Percentiles rank a stretch among this genome's conserved stretches.
These are phyloP conservation scores for Drosophila planitibia DNA, from an alignment of 2,888 invertebrate species.

Conservation along the genomic window DNA sequence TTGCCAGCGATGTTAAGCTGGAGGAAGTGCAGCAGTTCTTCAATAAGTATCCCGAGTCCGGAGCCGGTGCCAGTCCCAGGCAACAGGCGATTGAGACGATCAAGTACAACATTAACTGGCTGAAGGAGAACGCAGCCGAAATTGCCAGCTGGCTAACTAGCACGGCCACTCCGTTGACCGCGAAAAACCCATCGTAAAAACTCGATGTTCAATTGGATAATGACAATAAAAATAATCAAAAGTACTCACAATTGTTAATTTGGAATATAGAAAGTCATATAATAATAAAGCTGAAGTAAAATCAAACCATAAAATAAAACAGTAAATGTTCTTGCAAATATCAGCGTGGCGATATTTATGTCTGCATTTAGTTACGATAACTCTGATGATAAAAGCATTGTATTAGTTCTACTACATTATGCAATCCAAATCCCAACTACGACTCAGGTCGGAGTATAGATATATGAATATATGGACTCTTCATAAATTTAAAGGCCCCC, in stretches of 20 bases:
- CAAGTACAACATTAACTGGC: conserved; percentile 92
- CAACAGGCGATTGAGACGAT: conserved; percentile 91
- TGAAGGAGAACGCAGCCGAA: conserved; percentile 86
- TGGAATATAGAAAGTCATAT: conserved; percentile 18
- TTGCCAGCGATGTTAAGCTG: conserved; percentile 89
- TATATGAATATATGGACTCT: conserved; percentile 37
- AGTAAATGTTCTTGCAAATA: conserved; percentile 40
- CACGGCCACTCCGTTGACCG: conserved; percentile 26
- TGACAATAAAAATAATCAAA: conserved; percentile 1
- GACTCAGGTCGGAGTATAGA: conserved; percentile 24
- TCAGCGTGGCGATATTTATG: conserved; percentile 60
- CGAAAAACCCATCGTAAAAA: conserved; percentile 36
- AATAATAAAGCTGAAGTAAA: conserved; percentile 58
- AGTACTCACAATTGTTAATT: conserved; percentile 32
- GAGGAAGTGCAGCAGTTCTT: conserved; percentile 92
- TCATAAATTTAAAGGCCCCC: conserved; percentile 38
- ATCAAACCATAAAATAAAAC: conserved; percentile 61
- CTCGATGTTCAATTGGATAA: not conserved
- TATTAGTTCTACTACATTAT: not conserved
- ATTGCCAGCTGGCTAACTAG: conserved; percentile 88
- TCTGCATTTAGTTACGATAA: conserved; percentile 24
- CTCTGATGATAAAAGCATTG: conserved; percentile 28
- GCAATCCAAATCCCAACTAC: conserved; percentile 17
- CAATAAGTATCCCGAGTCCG: conserved; percentile 91
- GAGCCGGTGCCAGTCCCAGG: conserved; percentile 91